phyloP scores from a whole-genome alignment of 2,888 invertebrate genomes.

The Agrochola lota region DNA sequence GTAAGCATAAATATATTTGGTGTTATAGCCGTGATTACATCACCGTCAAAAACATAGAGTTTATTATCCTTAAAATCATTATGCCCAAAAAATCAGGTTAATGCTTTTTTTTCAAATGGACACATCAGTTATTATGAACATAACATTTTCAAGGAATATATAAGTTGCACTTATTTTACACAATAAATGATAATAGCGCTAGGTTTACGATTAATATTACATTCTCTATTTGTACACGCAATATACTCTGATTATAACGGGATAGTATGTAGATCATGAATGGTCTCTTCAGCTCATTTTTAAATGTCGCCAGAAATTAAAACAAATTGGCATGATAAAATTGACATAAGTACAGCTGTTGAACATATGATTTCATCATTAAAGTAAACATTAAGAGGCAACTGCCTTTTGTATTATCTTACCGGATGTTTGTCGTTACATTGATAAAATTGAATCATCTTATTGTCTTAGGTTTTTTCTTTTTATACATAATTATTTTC shows the following conservation, averaged over 20 bases:
- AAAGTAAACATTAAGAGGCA: constrained; percentile 14
- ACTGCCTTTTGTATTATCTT: constrained; percentile 29
- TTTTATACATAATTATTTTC: too few species aligned
- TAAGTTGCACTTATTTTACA: background rate
- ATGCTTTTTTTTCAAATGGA: background rate
- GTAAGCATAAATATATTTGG: constrained; percentile 74
- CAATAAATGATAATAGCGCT: background rate
- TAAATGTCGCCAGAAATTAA: background rate
- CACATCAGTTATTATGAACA: background rate
- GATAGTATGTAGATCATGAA: background rate
- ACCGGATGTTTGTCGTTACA: background rate
- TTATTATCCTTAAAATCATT: constrained; percentile 17
- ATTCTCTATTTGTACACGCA: constrained; percentile 25
- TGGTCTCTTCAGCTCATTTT: background rate
- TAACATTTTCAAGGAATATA: background rate
- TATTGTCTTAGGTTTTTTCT: background rate
- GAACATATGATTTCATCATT: constrained; percentile 9
- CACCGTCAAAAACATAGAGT: constrained; percentile 64
- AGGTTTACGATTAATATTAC: constrained; percentile 5
- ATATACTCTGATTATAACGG: background rate
- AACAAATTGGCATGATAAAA: background rate
- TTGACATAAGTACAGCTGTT: background rate
- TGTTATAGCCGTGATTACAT: constrained; percentile 74
- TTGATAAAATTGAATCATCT: background rate
- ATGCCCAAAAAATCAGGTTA: constrained; percentile 4